These are phyloP conservation scores for Phrynosoma platyrhinos DNA, from an alignment of 2,113 vertebrate species.

Conservation along the genomic window DNA sequence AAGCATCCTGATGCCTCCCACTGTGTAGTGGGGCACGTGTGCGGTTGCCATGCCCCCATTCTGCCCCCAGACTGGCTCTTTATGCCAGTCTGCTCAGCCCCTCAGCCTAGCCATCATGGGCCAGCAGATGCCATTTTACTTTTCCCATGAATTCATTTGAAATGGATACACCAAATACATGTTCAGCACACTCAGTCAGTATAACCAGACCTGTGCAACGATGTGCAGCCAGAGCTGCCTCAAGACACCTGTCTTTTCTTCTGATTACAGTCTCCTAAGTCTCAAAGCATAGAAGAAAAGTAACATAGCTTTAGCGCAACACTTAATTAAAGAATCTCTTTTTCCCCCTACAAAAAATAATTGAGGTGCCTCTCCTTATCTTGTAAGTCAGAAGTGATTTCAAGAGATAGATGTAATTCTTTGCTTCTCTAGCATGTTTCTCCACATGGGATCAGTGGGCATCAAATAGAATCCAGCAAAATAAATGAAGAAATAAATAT, in stretches of 20 bases:
- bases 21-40: no score
- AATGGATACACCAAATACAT: no score
- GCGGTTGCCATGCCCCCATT: no score
- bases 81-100: no score
- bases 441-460: not conserved
- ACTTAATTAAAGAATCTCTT: not conserved
- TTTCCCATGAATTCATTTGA: no score
- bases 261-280: not conserved
- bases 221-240: not conserved
- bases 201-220: no score
- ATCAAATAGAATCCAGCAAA: not conserved
- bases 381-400: slow-evolving; percentile 15
- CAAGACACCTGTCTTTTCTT: not conserved
- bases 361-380: not conserved
- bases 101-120: no score
- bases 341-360: not conserved
- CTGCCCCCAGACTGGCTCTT: no score
- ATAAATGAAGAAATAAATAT: not conserved
- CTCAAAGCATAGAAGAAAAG: not conserved
- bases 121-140: no score
- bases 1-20: no score
- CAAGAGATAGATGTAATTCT: not conserved
- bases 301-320: not conserved
- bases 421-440: not conserved
- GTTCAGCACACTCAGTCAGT: no score